Percentiles rank a stretch among this genome's conserved stretches.
Evolutionary conservation across 2,113 vertebrate species (phyloP).

Genomic region (Syrrhaptes paradoxus): DNA sequence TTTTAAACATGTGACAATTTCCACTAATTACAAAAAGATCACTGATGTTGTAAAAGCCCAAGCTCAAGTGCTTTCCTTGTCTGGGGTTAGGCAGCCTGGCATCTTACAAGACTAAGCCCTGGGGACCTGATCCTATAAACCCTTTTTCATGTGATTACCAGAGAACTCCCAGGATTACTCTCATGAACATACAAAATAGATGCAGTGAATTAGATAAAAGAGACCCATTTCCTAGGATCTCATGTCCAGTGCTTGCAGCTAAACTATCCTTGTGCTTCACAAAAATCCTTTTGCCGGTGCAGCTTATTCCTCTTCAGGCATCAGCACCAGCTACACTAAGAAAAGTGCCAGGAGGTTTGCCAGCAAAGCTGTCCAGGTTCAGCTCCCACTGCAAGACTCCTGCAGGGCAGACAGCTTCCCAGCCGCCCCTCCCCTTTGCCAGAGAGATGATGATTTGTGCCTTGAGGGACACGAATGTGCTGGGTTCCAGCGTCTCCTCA

Average conservation of each 20-base stretch:
- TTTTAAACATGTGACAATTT: conserved; percentile 24
- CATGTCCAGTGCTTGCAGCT: not conserved
- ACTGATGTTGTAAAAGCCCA: not conserved
- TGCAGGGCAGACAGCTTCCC: not conserved
- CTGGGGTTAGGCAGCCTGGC: conserved; percentile 25
- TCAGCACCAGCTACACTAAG: not conserved
- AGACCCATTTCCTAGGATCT: not conserved
- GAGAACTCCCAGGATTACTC: conserved; percentile 1
- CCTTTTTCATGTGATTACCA: conserved; percentile 15
- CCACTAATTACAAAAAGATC: conserved; percentile 33
- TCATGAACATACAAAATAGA: not conserved
- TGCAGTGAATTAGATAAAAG: not conserved
- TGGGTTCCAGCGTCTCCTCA: not conserved
- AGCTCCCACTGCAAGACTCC: not conserved
- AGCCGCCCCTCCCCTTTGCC: not conserved
- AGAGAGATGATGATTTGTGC: not conserved
- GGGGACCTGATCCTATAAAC: conserved; percentile 50
- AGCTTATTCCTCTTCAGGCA: not conserved
- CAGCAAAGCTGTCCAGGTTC: not conserved
- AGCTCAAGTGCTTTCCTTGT: conserved; percentile 25
- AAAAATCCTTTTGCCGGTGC: not conserved
- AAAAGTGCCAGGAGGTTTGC: not conserved
- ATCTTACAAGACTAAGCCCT: conserved; percentile 25
- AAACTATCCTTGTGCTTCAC: not conserved
- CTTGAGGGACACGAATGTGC: not conserved